Conservation (phyloP, 2,888 invertebrate genomes). For the Candidula unifasciata region DNA sequence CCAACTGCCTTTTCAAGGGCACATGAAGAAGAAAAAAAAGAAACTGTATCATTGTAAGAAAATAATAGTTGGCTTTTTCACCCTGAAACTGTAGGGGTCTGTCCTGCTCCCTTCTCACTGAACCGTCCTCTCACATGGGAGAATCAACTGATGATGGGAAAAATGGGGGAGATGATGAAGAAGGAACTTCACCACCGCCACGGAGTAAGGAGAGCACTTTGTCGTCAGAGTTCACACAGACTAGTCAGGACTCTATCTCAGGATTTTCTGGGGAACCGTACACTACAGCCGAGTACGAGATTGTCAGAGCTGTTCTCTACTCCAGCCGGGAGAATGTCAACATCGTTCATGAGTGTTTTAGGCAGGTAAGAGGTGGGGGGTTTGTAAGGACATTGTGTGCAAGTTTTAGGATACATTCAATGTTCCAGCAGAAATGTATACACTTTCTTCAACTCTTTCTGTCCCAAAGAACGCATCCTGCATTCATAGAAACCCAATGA, state of each 20-base stretch:
- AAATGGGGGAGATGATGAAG: conserved; percentile 57
- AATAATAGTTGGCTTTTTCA: not conserved
- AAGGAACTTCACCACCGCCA: conserved; percentile 56
- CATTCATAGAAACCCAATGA: too few relatives aligned
- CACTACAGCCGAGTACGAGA: conserved; percentile 76
- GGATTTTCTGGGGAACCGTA: conserved; percentile 70
- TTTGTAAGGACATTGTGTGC: not conserved
- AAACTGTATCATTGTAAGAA: too few relatives aligned
- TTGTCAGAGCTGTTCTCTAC: conserved; percentile 92
- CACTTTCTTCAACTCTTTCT: not conserved
- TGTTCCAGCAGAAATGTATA: not conserved
- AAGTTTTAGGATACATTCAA: not conserved
- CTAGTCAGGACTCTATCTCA: conserved; percentile 70
- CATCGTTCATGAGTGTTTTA: conserved; percentile 94
- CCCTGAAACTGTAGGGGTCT: conserved; percentile 52
- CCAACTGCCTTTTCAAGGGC: too few relatives aligned
- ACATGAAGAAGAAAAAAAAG: too few relatives aligned
- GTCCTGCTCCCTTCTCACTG: conserved; percentile 57
- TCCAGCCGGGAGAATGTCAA: conserved; percentile 93
- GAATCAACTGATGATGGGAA: conserved; percentile 58
- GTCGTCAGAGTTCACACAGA: conserved; percentile 66
- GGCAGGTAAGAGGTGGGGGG: conserved; percentile 82
- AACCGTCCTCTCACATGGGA: conserved; percentile 42
- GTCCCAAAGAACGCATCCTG: too few relatives aligned
- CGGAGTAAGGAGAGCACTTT: conserved; percentile 72